Evolutionary conservation across 2,797 vertebrate species (phyloP).

Genomic region (Lateolabrax maculatus): DNA sequence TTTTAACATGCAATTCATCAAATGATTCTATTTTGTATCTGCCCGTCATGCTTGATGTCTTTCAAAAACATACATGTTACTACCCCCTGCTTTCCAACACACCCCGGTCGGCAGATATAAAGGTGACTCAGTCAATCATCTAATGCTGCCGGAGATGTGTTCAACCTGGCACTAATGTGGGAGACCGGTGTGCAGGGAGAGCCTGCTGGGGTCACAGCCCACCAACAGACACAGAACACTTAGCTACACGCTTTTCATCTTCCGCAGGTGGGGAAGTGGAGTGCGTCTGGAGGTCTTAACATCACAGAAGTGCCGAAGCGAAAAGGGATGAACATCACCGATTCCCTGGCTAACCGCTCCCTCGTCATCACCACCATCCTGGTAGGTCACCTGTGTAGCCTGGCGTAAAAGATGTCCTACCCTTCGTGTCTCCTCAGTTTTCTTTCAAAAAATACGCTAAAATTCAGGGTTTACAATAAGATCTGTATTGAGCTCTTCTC

Average conservation of each 20-base stretch:
- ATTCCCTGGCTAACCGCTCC: conserved; percentile 96
- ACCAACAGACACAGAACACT: conserved; percentile 61
- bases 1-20: neutral
- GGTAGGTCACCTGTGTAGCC: conserved; percentile 83
- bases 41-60: conserved; percentile 42
- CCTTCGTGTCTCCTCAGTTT: conserved; percentile 11
- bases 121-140: conserved; percentile 80
- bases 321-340: conserved; percentile 96
- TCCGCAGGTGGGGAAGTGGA: conserved; percentile 96
- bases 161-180: conserved; percentile 71
- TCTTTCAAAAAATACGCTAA: neutral
- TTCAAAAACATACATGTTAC: conserved; percentile 31
- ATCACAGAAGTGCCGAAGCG: conserved; percentile 95
- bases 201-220: conserved; percentile 66
- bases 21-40: conserved; percentile 32
- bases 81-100: conserved; percentile 46
- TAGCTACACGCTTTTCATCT: conserved; percentile 65
- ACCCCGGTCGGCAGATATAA: conserved; percentile 54
- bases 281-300: conserved; percentile 93
- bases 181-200: conserved; percentile 56
- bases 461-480: conserved; percentile 7
- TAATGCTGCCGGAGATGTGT: conserved; percentile 75
- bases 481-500: too few relatives aligned
- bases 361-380: conserved; percentile 96
- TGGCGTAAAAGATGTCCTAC: conserved; percentile 1